Evolutionary conservation across 2,888 invertebrate genomes (phyloP).

Genomic region (Coenonympha glycerion): DNA sequence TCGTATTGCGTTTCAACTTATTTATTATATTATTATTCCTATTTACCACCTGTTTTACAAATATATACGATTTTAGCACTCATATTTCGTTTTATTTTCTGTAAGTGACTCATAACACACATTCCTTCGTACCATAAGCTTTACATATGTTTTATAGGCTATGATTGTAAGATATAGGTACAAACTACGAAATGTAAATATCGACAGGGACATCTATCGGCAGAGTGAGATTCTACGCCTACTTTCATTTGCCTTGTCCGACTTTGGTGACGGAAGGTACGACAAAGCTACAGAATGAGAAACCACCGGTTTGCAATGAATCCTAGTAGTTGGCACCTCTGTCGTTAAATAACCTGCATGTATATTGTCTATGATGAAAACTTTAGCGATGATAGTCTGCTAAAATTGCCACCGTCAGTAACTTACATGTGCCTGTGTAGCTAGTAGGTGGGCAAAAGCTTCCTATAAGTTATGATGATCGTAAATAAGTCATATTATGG

Average conservation of each 20-base stretch:
- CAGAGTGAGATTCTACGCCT: neutral
- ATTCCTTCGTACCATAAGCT: no score
- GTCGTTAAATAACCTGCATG: neutral
- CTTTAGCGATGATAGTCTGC: no score
- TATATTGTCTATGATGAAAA: no score
- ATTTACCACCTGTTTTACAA: conserved; percentile 19
- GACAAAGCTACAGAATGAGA: neutral
- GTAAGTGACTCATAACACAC: no score
- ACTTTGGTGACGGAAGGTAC: neutral
- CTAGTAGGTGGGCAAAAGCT: no score
- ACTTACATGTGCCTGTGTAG: no score
- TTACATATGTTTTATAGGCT: no score
- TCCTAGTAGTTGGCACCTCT: neutral
- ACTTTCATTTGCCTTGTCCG: neutral
- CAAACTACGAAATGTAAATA: neutral
- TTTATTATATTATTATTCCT: conserved; percentile 10
- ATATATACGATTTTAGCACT: conserved; percentile 20
- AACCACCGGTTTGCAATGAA: neutral
- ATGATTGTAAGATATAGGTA: no score
- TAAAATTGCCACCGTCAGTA: no score
- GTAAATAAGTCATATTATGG: no score
- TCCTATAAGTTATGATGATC: no score
- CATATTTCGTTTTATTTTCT: conserved; percentile 6
- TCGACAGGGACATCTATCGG: neutral
- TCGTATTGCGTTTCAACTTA: neutral